Conservation (phyloP, 2,888 invertebrate genomes). For the Leptinotarsa rubiginosa region DNA sequence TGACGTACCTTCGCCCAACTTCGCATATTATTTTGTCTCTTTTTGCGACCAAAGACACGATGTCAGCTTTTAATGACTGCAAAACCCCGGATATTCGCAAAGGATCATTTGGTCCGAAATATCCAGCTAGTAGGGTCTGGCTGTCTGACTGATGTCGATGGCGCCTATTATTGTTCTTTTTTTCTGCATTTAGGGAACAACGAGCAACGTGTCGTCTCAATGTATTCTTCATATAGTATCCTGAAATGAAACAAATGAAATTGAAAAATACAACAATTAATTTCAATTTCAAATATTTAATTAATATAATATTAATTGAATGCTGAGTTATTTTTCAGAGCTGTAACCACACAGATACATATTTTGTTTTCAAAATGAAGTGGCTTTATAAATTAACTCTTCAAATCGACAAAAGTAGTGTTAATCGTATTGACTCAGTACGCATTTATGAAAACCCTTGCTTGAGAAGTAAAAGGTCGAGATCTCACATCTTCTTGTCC, state of each 20-base stretch:
- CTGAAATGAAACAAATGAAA: background rate
- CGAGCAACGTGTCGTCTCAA: conserved; percentile 33
- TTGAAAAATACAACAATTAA: no score
- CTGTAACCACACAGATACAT: no score
- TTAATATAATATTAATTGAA: no score
- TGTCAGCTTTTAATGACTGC: conserved; percentile 38
- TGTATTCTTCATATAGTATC: conserved; percentile 22
- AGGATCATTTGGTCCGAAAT: conserved; percentile 45
- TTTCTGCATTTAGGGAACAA: conserved; percentile 24
- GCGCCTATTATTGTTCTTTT: conserved; percentile 19
- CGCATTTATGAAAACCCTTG: no score
- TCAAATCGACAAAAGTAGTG: no score
- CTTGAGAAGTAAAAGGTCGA: no score
- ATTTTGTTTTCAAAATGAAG: no score
- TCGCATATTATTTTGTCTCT: conserved; percentile 46
- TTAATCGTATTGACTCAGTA: no score
- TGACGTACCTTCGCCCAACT: conserved; percentile 36
- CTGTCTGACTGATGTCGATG: conserved; percentile 32
- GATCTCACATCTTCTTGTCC: no score
- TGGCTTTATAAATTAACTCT: no score
- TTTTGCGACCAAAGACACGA: conserved; percentile 43
- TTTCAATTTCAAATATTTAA: no score
- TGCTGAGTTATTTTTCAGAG: no score
- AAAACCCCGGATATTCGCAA: conserved; percentile 41
- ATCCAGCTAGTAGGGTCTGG: conserved; percentile 33